Percentiles rank a stretch among this genome's conserved stretches.
Evolutionary conservation across 2,113 vertebrate genomes (phyloP).

Genomic region (Alligator mississippiensis): DNA sequence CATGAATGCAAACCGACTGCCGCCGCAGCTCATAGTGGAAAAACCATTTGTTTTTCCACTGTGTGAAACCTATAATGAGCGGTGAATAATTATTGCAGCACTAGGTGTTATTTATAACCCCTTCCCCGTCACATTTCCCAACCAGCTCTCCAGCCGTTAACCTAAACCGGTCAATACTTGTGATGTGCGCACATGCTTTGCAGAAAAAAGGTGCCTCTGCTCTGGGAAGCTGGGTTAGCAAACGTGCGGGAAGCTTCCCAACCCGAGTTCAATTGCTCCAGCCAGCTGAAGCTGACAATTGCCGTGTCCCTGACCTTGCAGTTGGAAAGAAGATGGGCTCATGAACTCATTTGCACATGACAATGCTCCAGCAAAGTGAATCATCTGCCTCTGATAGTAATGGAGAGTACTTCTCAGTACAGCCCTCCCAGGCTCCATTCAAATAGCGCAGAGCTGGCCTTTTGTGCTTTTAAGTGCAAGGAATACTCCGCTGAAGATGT

Average conservation of each 20-base stretch:
- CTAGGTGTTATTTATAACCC: slow-evolving; percentile 63
- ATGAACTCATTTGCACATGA: slow-evolving; percentile 82
- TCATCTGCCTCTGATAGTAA: slow-evolving; percentile 82
- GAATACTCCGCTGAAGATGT: slow-evolving; percentile 78
- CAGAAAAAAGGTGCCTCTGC: slow-evolving; percentile 30
- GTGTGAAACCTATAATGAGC: slow-evolving; percentile 67
- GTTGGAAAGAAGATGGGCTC: slow-evolving; percentile 79
- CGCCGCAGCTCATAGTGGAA: slow-evolving; percentile 56
- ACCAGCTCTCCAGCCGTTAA: slow-evolving; percentile 56
- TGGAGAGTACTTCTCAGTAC: slow-evolving; percentile 65
- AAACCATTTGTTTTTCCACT: slow-evolving; percentile 72
- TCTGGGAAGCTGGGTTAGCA: slow-evolving; percentile 37
- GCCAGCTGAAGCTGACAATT: slow-evolving; percentile 77
- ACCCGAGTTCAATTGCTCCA: slow-evolving; percentile 69
- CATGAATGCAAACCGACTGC: not conserved
- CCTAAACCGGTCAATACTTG: slow-evolving; percentile 62
- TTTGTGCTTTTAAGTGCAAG: slow-evolving; percentile 79
- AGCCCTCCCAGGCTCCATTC: slow-evolving; percentile 74
- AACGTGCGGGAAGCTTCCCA: slow-evolving; percentile 55
- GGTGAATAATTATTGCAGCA: slow-evolving; percentile 67
- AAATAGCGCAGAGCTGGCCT: slow-evolving; percentile 69
- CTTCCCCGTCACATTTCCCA: slow-evolving; percentile 56
- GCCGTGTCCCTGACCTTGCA: slow-evolving; percentile 75
- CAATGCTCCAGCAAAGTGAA: slow-evolving; percentile 80
- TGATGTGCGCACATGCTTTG: slow-evolving; percentile 42